These are phyloP conservation scores for Apodemus agrarius DNA, from an alignment of 2,797 vertebrate species.

Conservation along the genomic window DNA sequence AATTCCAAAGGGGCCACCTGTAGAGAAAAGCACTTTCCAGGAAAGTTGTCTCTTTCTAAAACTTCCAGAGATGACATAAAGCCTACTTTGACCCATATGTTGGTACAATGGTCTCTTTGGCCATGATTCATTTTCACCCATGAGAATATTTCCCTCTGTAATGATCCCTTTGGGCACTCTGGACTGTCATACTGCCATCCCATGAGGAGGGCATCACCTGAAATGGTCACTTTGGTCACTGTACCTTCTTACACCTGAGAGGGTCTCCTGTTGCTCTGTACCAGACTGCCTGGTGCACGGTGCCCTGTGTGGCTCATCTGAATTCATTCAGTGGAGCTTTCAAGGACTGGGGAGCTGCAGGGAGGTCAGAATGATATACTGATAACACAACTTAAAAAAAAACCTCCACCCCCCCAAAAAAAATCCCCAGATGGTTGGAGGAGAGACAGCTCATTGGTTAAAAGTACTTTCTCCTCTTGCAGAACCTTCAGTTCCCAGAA, in stretches of 20 bases:
- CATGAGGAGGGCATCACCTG: neutral
- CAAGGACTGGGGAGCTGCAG: neutral
- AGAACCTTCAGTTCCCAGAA: neutral
- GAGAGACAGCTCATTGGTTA: neutral
- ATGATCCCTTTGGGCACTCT: neutral
- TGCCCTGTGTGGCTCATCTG: neutral
- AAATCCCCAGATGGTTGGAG: too few relatives aligned
- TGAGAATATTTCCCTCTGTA: neutral
- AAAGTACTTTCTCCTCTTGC: neutral
- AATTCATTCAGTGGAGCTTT: neutral
- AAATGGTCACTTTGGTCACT: neutral
- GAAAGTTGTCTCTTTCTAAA: neutral
- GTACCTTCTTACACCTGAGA: neutral
- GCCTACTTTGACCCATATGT: neutral
- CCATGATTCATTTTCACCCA: neutral
- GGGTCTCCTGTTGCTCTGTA: neutral
- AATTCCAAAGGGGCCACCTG: neutral
- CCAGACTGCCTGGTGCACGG: neutral
- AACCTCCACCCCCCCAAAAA: too few relatives aligned
- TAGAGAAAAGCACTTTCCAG: neutral
- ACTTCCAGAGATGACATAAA: neutral
- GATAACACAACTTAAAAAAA: neutral
- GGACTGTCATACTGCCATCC: neutral
- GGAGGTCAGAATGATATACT: too few relatives aligned
- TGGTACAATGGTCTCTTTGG: neutral